Base-by-base conservation (phyloP, 2,888 invertebrate genomes). In the Leucophora obtusa region DNA sequence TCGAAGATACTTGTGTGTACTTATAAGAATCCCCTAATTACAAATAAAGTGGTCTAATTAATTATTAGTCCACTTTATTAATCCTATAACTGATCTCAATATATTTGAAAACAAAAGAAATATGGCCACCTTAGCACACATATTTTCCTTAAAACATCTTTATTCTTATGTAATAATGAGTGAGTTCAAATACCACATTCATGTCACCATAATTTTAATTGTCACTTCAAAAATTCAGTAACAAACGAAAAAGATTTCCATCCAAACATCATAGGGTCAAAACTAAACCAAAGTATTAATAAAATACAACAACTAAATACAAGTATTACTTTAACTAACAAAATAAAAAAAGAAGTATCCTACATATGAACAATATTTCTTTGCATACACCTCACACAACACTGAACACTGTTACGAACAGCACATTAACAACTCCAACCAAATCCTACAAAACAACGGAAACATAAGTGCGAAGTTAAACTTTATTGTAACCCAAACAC, bases 401-500 rank as follows among this genome's bases (percentile, higher is more conserved):
- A 56, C 28, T 24, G 24, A n/a, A 50, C 35, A 56, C 28, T 24
- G 35, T 59, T n/a, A 50, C 15, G 28, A 28, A 53, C 43, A 38
- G 53, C 59, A 53, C 58, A 53, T 38, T 24, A 71, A 58, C n/a
- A 59, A 35, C 17, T 65, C 54, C 51, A 73, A 62, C 21, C 11
- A n/a, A 47, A n/a, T 47, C 43, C 43, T 47, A 47, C 43, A n/a
- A 38, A 47, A 69, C 35, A 69, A 43, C 63, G 82, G 88, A 89
- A 88, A 89, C 87, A 88, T 88, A 87, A 88, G 88, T 88, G 88
- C 87, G 88, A 87, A 88, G 88, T 86, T 76, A 87, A 87, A 89
- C 89, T 89, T 89, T 89, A 89, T 89, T 88, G 89, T 89, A 89
- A 88, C 88, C 87, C 87, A 88, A 87, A 86, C 86, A 87, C 89